phyloP scores from a whole-genome alignment of 2,797 vertebrate genomes.

The Myotis planiceps region DNA sequence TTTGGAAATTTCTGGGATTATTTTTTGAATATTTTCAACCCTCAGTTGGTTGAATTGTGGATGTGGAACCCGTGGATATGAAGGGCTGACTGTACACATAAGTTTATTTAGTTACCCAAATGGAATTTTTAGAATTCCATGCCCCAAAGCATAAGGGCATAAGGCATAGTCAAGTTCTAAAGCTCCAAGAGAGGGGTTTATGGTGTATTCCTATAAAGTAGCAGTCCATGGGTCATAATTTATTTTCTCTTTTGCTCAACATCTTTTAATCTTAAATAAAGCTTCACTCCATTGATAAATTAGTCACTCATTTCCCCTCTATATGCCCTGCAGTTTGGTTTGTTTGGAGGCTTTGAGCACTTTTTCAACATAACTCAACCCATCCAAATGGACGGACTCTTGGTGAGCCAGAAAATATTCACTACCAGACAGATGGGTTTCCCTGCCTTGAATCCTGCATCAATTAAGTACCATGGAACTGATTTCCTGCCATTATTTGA shows the following conservation, averaged over 20 bases:
- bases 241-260: background rate
- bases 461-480: background rate
- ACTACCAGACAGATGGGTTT: background rate
- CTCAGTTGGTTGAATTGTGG: background rate
- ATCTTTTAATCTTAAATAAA: constrained; percentile 48
- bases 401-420: background rate
- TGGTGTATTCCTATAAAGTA: background rate
- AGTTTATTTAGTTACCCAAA: background rate
- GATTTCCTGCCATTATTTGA: background rate
- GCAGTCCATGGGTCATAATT: background rate
- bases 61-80: background rate
- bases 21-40: background rate
- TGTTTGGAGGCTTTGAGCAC: background rate
- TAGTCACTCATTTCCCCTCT: background rate
- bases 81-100: background rate
- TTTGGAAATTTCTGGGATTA: background rate
- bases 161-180: background rate
- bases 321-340: background rate
- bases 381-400: background rate
- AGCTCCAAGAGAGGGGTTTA: background rate
- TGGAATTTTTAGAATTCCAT: background rate
- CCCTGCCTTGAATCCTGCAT: background rate
- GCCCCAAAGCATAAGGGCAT: background rate
- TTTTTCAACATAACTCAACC: background rate
- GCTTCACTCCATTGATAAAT: background rate